phyloP scores from a whole-genome alignment of 2,888 invertebrate species.

The Torymus texanus region DNA sequence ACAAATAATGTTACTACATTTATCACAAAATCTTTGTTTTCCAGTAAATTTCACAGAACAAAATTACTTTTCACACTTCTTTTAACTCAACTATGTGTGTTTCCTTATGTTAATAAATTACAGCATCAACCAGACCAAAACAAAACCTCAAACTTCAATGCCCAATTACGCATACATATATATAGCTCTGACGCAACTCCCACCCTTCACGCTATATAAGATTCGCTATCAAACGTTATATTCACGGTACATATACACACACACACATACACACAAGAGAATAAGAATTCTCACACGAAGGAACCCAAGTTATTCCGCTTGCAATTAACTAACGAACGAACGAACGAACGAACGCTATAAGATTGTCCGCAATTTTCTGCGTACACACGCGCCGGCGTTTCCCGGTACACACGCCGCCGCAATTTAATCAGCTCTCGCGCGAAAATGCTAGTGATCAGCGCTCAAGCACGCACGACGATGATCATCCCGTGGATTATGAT shows the following conservation, averaged over 20 bases:
- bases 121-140: background rate
- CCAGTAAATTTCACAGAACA: too few relatives aligned
- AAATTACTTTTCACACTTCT: too few relatives aligned
- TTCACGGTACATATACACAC: background rate
- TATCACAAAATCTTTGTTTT: too few relatives aligned
- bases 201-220: too few relatives aligned
- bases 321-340: slow-evolving; percentile 29
- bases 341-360: background rate
- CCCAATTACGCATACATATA: background rate
- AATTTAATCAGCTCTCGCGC: slow-evolving; percentile 49
- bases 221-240: too few relatives aligned
- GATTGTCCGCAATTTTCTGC: slow-evolving; percentile 20
- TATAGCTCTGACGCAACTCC: background rate
- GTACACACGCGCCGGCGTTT: slow-evolving; percentile 10
- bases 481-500: slow-evolving; percentile 25
- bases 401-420: slow-evolving; percentile 21
- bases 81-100: too few relatives aligned
- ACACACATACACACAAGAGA: background rate
- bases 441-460: slow-evolving; percentile 50
- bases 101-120: too few relatives aligned
- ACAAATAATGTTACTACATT: too few relatives aligned
- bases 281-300: too few relatives aligned
- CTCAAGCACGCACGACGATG: background rate
- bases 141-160: background rate
- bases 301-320: too few relatives aligned